A percentile compares a stretch with the other conserved stretches of the same genome.
phyloP scores from a whole-genome alignment of 2,797 vertebrate species.

The Ispidina picta region DNA sequence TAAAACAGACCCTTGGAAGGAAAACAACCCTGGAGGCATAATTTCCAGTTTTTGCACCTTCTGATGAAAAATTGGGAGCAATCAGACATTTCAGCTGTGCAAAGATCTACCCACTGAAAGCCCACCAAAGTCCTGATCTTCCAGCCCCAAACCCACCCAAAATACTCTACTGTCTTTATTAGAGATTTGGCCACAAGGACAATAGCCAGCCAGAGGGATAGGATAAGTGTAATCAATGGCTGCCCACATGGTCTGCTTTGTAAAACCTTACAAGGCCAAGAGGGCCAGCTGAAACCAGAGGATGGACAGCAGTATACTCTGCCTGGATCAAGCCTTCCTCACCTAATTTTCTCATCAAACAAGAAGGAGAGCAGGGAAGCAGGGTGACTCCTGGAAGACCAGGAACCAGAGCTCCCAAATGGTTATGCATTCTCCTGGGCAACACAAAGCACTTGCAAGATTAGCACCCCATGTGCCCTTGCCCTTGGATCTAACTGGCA shows the following conservation, averaged over 20 bases:
- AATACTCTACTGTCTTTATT: not conserved
- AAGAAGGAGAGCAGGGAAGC: not conserved
- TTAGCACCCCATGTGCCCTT: fast-evolving
- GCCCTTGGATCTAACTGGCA: not conserved
- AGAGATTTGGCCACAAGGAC: not conserved
- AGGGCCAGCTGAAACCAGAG: not conserved
- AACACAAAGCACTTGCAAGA: not conserved
- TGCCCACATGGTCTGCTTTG: not conserved
- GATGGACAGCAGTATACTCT: not conserved
- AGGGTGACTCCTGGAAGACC: not conserved
- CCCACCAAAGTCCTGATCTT: not conserved
- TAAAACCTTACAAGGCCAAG: not conserved
- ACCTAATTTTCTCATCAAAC: not conserved
- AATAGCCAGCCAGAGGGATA: not conserved
- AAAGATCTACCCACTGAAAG: not conserved
- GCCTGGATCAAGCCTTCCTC: not conserved
- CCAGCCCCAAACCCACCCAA: not conserved
- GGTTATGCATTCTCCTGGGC: too few species aligned
- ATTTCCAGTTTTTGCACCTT: not conserved
- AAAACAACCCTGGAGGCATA: not conserved
- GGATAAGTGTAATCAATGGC: not conserved
- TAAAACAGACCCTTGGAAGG: not conserved
- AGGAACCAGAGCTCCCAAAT: not conserved
- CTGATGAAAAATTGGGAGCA: not conserved
- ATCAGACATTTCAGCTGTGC: not conserved